Percentiles rank a stretch among this genome's conserved stretches.
Conservation (phyloP, 2,888 invertebrate genomes). For the Philereme vetulata region DNA sequence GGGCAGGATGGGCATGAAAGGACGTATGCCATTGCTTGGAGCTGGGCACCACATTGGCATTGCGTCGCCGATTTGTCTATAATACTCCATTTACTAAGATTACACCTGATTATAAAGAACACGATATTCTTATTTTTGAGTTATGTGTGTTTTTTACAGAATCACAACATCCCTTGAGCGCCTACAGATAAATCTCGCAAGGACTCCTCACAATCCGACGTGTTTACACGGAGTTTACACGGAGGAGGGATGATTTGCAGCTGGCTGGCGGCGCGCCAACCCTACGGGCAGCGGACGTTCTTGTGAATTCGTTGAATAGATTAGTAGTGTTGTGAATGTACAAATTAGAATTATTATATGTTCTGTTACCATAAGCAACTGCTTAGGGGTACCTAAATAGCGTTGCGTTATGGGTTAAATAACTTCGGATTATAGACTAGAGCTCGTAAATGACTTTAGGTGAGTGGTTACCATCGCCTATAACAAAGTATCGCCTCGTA, state of each 20-base stretch:
- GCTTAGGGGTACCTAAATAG: not conserved
- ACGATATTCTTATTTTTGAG: not conserved
- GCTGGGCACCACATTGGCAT: no score
- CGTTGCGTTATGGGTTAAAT: no score
- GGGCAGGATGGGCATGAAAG: no score
- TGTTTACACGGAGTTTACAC: slow-evolving; percentile 20
- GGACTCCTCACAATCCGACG: slow-evolving; percentile 11
- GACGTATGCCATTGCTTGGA: no score
- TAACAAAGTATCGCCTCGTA: no score
- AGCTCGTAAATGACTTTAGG: no score
- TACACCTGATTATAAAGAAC: no score
- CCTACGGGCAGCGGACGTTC: slow-evolving; percentile 1
- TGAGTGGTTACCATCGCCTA: no score
- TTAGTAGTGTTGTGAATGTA: slow-evolving; percentile 11
- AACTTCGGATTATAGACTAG: no score
- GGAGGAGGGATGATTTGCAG: slow-evolving; percentile 13
- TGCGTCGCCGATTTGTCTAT: no score
- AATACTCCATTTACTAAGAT: no score
- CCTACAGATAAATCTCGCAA: slow-evolving; percentile 16
- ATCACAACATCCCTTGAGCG: slow-evolving; percentile 31
- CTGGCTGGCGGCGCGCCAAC: slow-evolving; percentile 14
- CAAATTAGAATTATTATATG: slow-evolving; percentile 3
- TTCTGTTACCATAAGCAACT: not conserved
- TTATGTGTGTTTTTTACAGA: not conserved
- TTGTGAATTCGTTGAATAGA: slow-evolving; percentile 17